A percentile compares a stretch with the other conserved stretches of the same genome.
Evolutionary conservation across 2,113 vertebrate species (phyloP).

Genomic region (Elaphurus davidianus): DNA sequence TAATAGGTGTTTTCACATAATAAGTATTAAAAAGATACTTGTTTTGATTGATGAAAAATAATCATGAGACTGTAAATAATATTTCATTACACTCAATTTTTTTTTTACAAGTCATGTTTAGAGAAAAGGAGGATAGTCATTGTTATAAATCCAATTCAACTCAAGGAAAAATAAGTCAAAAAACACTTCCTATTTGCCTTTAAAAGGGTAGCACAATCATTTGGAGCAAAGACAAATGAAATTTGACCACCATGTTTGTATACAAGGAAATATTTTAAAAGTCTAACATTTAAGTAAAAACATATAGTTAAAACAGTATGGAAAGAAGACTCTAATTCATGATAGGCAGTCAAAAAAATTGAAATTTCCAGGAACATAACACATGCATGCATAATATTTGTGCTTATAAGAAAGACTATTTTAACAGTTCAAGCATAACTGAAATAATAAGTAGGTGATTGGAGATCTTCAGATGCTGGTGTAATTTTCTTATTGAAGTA

Average conservation of each 20-base stretch:
- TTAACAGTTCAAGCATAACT: slow-evolving; percentile 1
- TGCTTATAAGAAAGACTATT: not conserved
- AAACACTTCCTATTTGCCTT: not conserved
- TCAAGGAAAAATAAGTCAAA: not conserved
- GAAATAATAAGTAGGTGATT: not conserved
- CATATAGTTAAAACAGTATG: not conserved
- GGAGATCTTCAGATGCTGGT: not conserved
- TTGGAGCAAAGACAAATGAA: not conserved
- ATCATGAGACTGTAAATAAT: not conserved
- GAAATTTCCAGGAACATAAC: not conserved
- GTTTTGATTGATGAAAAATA: not conserved
- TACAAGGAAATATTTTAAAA: not conserved
- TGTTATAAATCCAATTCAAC: not conserved
- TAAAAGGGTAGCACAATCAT: not conserved
- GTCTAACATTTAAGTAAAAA: not conserved
- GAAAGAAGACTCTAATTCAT: not conserved
- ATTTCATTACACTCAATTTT: not conserved
- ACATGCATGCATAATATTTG: not conserved
- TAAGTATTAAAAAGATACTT: not conserved
- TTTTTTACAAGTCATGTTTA: not conserved
- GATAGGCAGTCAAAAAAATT: not conserved
- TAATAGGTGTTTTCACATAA: not conserved
- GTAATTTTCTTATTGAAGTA: not conserved
- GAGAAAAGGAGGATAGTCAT: not conserved
- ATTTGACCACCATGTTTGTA: not conserved